phyloP scores from a whole-genome alignment of 2,797 vertebrate species.

The Prunella strophiata region DNA sequence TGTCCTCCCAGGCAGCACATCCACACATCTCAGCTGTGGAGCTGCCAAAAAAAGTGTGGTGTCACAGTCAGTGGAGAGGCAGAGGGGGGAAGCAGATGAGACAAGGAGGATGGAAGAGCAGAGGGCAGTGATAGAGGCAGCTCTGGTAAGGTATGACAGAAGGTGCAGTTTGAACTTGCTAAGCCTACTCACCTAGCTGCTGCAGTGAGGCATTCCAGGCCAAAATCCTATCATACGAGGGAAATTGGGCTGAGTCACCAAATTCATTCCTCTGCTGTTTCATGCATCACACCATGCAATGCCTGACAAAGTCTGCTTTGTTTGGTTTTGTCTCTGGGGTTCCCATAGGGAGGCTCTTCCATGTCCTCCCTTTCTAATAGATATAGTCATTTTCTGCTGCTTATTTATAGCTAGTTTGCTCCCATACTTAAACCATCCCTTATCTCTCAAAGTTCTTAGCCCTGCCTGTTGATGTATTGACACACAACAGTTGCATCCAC shows the following conservation, averaged over 20 bases:
- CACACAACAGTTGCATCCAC: background rate
- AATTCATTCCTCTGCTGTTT: background rate
- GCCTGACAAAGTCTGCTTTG: background rate
- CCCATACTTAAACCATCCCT: background rate
- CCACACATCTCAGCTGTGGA: background rate
- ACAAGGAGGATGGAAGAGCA: background rate
- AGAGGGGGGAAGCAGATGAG: background rate
- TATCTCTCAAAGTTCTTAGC: background rate
- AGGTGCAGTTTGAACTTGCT: background rate
- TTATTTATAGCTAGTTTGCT: background rate
- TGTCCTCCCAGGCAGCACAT: background rate
- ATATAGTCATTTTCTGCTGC: background rate
- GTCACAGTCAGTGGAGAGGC: background rate
- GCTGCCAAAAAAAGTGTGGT: background rate
- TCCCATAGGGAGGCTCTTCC: background rate
- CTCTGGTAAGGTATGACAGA: background rate
- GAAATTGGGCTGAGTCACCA: slow-evolving; percentile 20
- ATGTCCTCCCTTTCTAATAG: background rate
- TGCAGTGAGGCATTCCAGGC: background rate
- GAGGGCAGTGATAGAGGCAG: background rate
- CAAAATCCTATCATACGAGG: background rate
- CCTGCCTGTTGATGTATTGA: background rate
- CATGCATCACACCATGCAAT: background rate
- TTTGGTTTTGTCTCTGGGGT: background rate
- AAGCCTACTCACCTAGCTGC: background rate